phyloP scores from a whole-genome alignment of 1,140 invertebrate genomes.

The Babylonia areolata region DNA sequence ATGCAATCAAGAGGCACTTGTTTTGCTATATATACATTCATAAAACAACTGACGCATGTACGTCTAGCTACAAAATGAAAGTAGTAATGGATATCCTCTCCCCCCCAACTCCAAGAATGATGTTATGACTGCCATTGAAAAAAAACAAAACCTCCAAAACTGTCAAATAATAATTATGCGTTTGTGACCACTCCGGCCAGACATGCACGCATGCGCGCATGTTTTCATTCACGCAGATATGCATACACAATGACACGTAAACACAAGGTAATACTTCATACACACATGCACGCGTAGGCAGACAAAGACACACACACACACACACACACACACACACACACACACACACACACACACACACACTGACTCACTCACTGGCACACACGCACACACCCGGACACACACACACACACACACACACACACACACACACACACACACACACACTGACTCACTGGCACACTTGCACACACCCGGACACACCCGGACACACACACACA shows the following conservation, averaged over 20 bases:
- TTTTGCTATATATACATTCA: too few species aligned
- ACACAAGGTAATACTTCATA: background rate
- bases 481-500: background rate
- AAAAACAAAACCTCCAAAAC: too few species aligned
- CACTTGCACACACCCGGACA: background rate
- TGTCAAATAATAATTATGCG: too few species aligned
- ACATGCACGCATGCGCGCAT: background rate
- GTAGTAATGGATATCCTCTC: background rate
- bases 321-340: conserved; percentile 18
- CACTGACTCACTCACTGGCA: too few species aligned
- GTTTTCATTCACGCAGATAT: background rate
- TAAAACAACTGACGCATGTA: too few species aligned
- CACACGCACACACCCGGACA: background rate
- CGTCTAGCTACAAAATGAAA: too few species aligned
- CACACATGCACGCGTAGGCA: background rate
- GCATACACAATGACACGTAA: background rate
- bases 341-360: conserved; percentile 7
- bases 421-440: conserved; percentile 2
- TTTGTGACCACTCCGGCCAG: too few species aligned
- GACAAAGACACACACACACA: background rate
- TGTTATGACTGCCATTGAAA: too few species aligned
- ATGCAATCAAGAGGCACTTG: too few species aligned
- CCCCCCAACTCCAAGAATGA: too few species aligned
- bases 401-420: conserved; percentile 15
- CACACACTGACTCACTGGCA: background rate